These are phyloP conservation scores for Stegophylla sp. DNA, from an alignment of 2,888 invertebrate species.

Conservation along the genomic window DNA sequence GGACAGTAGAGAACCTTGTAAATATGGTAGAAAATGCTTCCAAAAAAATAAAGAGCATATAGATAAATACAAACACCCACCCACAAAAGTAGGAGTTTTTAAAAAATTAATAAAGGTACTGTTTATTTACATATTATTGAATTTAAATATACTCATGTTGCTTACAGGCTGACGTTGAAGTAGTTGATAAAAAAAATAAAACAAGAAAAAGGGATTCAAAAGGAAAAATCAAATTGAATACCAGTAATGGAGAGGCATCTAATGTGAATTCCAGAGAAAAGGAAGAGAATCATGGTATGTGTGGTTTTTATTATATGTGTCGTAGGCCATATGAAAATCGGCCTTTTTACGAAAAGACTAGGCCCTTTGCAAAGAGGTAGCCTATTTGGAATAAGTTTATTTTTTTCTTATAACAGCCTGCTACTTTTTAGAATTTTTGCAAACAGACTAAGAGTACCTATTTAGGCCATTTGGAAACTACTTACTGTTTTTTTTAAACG, in stretches of 20 bases:
- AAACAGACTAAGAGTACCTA: no score
- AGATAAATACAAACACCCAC: slow-evolving; percentile 79
- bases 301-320: no score
- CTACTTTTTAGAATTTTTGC: no score
- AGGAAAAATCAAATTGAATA: slow-evolving; percentile 15
- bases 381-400: no score
- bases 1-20: slow-evolving; percentile 71
- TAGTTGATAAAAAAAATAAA: slow-evolving; percentile 17
- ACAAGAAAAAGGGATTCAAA: slow-evolving; percentile 32
- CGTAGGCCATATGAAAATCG: no score
- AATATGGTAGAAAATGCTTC: slow-evolving; percentile 81
- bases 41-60: slow-evolving; percentile 80
- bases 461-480: no score
- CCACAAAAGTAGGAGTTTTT: slow-evolving; percentile 64
- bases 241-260: slow-evolving; percentile 46
- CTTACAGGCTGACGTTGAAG: slow-evolving; percentile 37
- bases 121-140: background rate
- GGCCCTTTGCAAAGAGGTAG: no score
- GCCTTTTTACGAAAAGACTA: no score
- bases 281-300: slow-evolving; percentile 7
- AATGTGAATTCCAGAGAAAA: background rate
- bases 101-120: background rate
- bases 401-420: no score
- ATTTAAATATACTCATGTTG: background rate
- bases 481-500: no score